These are phyloP conservation scores for Omphaloscelis lunosa DNA, from an alignment of 2,888 invertebrate species.

Conservation along the genomic window DNA sequence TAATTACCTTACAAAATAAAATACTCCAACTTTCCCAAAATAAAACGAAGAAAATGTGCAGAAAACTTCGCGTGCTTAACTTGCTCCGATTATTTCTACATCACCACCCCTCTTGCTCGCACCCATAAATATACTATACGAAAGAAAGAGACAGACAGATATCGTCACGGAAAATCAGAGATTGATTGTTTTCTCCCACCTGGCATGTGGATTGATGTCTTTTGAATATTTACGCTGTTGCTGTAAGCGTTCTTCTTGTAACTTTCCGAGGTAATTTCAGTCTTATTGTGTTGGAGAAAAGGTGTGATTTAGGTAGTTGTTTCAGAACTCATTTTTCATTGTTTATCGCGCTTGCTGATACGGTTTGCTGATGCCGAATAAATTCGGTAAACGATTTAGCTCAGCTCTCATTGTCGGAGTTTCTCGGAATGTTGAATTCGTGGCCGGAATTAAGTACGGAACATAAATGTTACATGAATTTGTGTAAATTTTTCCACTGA, in stretches of 20 bases:
- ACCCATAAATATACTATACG: slow-evolving; percentile 29
- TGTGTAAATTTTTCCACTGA: slow-evolving; percentile 28
- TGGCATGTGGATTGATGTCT: slow-evolving; percentile 73
- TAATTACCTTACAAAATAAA: slow-evolving; percentile 57
- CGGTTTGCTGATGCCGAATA: slow-evolving; percentile 64
- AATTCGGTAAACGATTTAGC: slow-evolving; percentile 61
- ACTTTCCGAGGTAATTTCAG: slow-evolving; percentile 21
- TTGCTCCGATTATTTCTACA: slow-evolving; percentile 68
- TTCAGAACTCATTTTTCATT: slow-evolving; percentile 63
- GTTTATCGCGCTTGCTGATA: slow-evolving; percentile 65
- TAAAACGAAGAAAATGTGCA: slow-evolving; percentile 36
- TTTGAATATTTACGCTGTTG: slow-evolving; percentile 71
- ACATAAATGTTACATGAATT: slow-evolving; percentile 46
- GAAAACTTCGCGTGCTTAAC: slow-evolving; percentile 47
- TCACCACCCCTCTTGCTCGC: slow-evolving; percentile 62
- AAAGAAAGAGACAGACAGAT: slow-evolving; percentile 63
- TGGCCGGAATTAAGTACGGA: slow-evolving; percentile 36
- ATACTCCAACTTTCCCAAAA: slow-evolving; percentile 29
- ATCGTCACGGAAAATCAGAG: slow-evolving; percentile 72
- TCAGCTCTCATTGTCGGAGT: slow-evolving; percentile 46
- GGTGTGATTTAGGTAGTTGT: slow-evolving; percentile 39
- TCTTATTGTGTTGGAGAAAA: slow-evolving; percentile 29
- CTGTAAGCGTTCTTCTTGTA: slow-evolving; percentile 60
- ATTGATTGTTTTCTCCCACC: slow-evolving; percentile 76
- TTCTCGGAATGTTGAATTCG: slow-evolving; percentile 51